Base-by-base conservation (phyloP, 2,888 invertebrate genomes). In the Encarsia formosa region DNA sequence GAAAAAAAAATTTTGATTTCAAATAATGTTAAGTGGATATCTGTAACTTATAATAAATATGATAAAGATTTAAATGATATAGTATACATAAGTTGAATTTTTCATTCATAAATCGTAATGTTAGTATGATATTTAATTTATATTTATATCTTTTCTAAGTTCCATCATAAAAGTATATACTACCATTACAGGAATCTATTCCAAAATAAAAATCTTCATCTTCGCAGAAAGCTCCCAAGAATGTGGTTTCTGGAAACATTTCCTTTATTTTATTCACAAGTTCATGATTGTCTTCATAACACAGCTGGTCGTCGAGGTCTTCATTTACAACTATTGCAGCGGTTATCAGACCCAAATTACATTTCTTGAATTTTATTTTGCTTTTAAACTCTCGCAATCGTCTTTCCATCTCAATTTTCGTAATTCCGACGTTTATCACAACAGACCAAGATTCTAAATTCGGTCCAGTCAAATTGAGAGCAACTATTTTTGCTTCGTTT, bases 381-480 rank as follows among this genome's bases (percentile, higher is more conserved):
- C 26, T 4, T 26, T 18, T 26, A 24, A 41, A 41, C 15, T 16
- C 5, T 5, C 11, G 6, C 13, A 41, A 18, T 26, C 13, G 9
- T 41, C 22, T 6, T 9, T 1, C 5, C 18, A 41, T 9, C 22
- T 41, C 18, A 18, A 4, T 6, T 13, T 41, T 26, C 11, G 24
- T 26, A 18, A 19, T 1, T 6, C 15, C 15, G 34, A 31, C 8
- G 31, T 4, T 42, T 18, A 42, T 42, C 5, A 41, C 26, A 26
- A 18, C 22, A 15, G 42, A 42, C 42, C 42, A 42, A 8, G 42
- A 31, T 19, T 42, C 20, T 2, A 42, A 31, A 15, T 42, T 42
- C 6, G 15, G 20, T 13, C 42, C 42, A 31, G 29, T 19, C 13
- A 42, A 18, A 16, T n/a, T 31, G 5, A 42, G 5, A 20, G 31